phyloP scores from a whole-genome alignment of 2,797 vertebrate species.

The Denticeps clupeoides region DNA sequence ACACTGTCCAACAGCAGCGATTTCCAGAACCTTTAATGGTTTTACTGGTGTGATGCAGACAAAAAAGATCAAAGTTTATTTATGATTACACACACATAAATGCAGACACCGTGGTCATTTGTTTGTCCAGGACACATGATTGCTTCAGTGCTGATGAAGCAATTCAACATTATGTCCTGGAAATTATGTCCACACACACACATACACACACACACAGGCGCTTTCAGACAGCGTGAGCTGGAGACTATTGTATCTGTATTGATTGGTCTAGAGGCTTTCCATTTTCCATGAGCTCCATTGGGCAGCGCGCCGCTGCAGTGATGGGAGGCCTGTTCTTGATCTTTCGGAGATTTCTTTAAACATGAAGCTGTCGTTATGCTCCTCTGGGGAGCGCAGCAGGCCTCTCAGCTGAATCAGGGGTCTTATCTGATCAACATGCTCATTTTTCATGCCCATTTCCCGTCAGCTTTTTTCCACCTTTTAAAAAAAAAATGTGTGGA shows the following conservation, averaged over 20 bases:
- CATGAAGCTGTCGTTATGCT: constrained; percentile 58
- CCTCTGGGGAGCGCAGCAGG: constrained; percentile 33
- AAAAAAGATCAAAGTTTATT: too few species aligned
- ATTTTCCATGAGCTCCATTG: constrained; percentile 65
- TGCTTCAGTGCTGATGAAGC: constrained; percentile 20
- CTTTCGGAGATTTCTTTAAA: constrained; percentile 66
- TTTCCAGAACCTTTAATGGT: too few species aligned
- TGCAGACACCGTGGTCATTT: constrained; percentile 1
- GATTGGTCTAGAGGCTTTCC: constrained; percentile 59
- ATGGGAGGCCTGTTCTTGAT: constrained; percentile 46
- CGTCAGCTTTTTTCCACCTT: not conserved
- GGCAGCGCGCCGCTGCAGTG: constrained; percentile 52
- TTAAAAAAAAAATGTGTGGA: too few species aligned
- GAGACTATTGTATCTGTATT: constrained; percentile 67
- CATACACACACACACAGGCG: not conserved
- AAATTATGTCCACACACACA: constrained; percentile 12
- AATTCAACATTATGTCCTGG: constrained; percentile 25
- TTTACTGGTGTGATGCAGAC: too few species aligned
- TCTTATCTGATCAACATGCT: not conserved
- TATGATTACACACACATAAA: constrained; percentile 3
- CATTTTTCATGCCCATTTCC: not conserved
- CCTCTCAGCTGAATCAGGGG: constrained; percentile 60
- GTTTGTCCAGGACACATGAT: constrained; percentile 6
- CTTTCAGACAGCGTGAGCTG: constrained; percentile 25
- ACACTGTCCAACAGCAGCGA: too few species aligned